Evolutionary conservation across 1,140 invertebrate genomes (phyloP).

Genomic region (Nomia melanderi): DNA sequence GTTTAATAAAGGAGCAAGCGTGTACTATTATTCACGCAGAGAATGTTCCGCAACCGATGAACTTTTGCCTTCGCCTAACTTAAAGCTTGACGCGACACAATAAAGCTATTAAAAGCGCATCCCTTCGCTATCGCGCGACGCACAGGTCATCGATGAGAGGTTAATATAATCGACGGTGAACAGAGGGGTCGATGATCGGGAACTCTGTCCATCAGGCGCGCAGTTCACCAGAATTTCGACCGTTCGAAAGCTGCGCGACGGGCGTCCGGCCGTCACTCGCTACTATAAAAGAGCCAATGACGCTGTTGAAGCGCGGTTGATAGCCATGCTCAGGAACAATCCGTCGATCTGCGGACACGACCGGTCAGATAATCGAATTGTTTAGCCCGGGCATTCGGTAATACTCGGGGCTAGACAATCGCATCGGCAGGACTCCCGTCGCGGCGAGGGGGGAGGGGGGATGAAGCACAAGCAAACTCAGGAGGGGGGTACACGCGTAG

Average conservation of each 20-base stretch:
- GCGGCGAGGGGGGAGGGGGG: slow-evolving; percentile 3
- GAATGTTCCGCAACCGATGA: too few species aligned
- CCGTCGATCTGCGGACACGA: slow-evolving; percentile 50
- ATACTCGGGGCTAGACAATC: slow-evolving; percentile 50
- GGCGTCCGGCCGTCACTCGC: not conserved
- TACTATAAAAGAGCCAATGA: slow-evolving; percentile 34
- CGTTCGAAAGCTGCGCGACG: slow-evolving; percentile 24
- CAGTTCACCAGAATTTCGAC: slow-evolving; percentile 16
- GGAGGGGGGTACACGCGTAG: slow-evolving; percentile 36
- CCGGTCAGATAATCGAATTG: slow-evolving; percentile 66
- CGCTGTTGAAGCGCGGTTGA: slow-evolving; percentile 1
- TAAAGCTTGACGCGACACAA: too few species aligned
- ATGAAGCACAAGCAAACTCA: too few species aligned
- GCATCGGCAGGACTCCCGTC: slow-evolving; percentile 6
- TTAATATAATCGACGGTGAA: not conserved
- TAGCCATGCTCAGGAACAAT: slow-evolving; percentile 33
- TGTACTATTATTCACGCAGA: too few species aligned
- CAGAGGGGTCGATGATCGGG: not conserved
- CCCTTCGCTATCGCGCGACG: too few species aligned
- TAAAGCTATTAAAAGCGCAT: too few species aligned
- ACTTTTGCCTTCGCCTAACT: too few species aligned
- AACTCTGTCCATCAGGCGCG: not conserved
- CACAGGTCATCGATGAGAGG: too few species aligned
- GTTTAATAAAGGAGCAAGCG: too few species aligned
- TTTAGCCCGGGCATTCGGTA: slow-evolving; percentile 64